A percentile compares a stretch with the other conserved stretches of the same genome.
These are phyloP conservation scores for Rhyacophila evoluta DNA, from an alignment of 2,888 invertebrate species.

Conservation along the genomic window DNA sequence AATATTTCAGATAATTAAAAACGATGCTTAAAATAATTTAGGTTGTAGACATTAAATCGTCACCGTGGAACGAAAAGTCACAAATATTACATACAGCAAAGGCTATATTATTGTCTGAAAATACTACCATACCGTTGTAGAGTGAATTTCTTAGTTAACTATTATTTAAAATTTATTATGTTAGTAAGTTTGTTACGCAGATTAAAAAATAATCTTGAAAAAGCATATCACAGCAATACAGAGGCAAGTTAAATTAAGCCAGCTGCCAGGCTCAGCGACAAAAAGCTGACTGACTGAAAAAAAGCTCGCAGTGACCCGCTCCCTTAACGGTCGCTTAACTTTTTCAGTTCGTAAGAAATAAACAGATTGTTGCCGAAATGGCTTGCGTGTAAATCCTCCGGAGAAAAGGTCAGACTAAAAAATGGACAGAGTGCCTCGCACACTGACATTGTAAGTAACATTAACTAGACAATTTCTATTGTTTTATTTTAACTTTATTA, in stretches of 20 bases:
- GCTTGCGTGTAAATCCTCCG: constrained; percentile 19
- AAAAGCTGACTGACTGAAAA: constrained; percentile 19
- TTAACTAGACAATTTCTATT: too few species aligned
- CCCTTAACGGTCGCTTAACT: constrained; percentile 20
- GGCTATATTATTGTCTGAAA: too few species aligned
- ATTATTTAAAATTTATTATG: too few species aligned
- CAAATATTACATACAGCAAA: too few species aligned
- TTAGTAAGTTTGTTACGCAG: neutral
- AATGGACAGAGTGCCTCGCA: neutral
- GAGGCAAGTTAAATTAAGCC: neutral
- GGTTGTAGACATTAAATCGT: too few species aligned
- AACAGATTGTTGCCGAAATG: constrained; percentile 19
- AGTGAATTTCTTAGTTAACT: too few species aligned
- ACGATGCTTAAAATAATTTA: too few species aligned
- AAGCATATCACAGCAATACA: neutral
- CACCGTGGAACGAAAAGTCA: too few species aligned
- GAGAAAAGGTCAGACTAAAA: constrained; percentile 13
- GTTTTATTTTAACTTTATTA: too few species aligned
- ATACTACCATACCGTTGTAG: too few species aligned
- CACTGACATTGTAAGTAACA: too few species aligned
- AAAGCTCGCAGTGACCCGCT: constrained; percentile 14
- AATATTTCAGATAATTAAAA: too few species aligned
- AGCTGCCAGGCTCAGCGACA: neutral
- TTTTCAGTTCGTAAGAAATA: constrained; percentile 14
- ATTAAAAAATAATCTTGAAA: neutral